Base-by-base conservation (phyloP, 2,797 vertebrate genomes). In the Chloroceryle amazona region DNA sequence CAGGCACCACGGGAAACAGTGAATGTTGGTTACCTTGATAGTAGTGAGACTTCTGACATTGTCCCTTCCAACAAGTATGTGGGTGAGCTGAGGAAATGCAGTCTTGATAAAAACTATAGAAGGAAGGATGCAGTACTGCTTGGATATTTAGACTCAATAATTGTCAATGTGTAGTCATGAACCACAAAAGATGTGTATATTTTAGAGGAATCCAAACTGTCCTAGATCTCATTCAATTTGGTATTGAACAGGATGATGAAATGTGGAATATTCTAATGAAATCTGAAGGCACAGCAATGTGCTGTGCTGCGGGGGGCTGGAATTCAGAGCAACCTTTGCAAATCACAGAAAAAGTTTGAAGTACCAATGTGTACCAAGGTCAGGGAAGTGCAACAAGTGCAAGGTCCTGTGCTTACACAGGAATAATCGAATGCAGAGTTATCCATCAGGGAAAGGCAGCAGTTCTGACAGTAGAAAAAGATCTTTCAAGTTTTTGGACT, bases 391-490 rank as follows among this genome's bases (percentile, higher is more conserved):
- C 46, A 82, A 20, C 4, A 61, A 29, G 18, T 51, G 29, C 3
- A 2, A 31, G 10, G 13, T 54, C 46, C 26, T 58, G 15, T 49
- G 42, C 60, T 93, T 73, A 29, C n/a, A 13, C 3, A 16, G 26
- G 39, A 70, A 10, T 55, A 93, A 82, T 52, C n/a, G 49, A 87
- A 0, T 41, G 58, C 20, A 10, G 17, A 19, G 2, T 33, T 42
- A 37, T 15, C n/a, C 22, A 15, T 0, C 86, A 42, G 41, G 28
- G 63, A 46, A 82, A 47, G 23, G 58, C 26, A 82, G 35, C 25
- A 57, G 41, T 41, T 81, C 58, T 89, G 87, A 81, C 81, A 81
- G n/a, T 33, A 63, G 15, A n/a, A n/a, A 55, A 58, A 66, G 37
- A 2, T 0, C 6, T 74, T 81, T 0, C 0, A 21, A 47, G 29